Base-by-base conservation (phyloP, 2,888 invertebrate genomes). In the Saturnia japonica region DNA sequence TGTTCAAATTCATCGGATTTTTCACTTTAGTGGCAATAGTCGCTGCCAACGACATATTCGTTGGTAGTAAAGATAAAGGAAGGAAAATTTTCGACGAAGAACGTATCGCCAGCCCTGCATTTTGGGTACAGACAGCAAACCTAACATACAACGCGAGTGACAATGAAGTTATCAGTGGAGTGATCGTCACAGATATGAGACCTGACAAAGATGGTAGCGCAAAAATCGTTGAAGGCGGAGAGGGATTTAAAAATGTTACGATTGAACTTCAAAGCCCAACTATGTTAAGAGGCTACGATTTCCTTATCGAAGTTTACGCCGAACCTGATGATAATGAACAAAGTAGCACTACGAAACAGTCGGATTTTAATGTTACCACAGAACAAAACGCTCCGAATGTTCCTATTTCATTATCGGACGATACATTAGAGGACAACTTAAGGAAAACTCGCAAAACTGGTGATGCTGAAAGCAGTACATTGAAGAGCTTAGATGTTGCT, bases 251-350 rank as follows among this genome's bases (percentile, higher is more conserved):
- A 54, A 89, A 85, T 70, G 89, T 92, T 7, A 91, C 90, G 0
- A 78, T 94, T 14, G 87, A 91, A 76, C 76, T 94, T 1, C 88
- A 91, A 76, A 91, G 93, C 62, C 93, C 93, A 0, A 85, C 91
- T 12, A 83, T 87, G 1, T 83, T 93, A 45, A 82, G 92, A 77
- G 93, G 93, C 68, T 89, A 85, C 69, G 84, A 88, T 40, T 93
- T 93, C 74, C 83, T 84, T 42, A 79, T 93, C 1, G 81, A 89
- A 80, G 89, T 89, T 0, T 93, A 83, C 69, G 82, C 87, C 9
- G 73, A 75, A 8, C 76, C 84, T 2, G 78, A 79, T 7, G 72
- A 74, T 45, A 76, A 68, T 28, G 66, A 68, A 45, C 68, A 67
- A 9, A 43, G 28, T 9, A 47, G 45, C 19, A 40, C 68, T 14